Conservation (phyloP, 2,888 invertebrate genomes). For the Ectemnius lituratus region DNA sequence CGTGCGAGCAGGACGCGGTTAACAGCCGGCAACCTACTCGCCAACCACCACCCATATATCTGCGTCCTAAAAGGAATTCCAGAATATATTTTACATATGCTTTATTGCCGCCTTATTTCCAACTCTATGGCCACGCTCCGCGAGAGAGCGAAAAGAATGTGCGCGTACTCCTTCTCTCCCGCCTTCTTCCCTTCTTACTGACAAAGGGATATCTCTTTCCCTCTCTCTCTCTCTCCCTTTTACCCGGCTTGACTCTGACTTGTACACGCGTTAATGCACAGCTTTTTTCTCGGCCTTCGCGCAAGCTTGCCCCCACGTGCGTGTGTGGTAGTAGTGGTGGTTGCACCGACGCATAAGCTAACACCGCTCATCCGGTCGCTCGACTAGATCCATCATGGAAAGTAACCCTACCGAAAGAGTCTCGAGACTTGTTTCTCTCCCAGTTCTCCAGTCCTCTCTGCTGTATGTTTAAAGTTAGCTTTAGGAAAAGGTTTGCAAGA, state of each 20-base stretch:
- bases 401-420: no score
- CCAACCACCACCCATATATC: conserved; percentile 74
- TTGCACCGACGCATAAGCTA: neutral
- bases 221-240: neutral
- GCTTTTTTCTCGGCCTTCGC: conserved; percentile 3
- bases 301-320: neutral
- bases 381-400: no score
- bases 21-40: conserved; percentile 68
- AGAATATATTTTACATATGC: conserved; percentile 78
- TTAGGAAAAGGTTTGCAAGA: no score
- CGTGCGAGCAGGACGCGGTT: conserved; percentile 57
- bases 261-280: conserved; percentile 21
- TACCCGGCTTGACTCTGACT: conserved; percentile 3
- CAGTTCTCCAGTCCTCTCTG: no score
- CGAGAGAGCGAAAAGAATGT: conserved; percentile 39
- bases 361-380: neutral
- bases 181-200: neutral
- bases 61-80: conserved; percentile 78
- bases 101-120: conserved; percentile 77
- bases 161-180: conserved; percentile 12
- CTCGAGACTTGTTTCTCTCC: no score
- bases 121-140: conserved; percentile 66
- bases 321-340: neutral
- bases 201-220: conserved; percentile 1
- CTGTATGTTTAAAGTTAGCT: no score